These are phyloP conservation scores for Platyrinchus mystaceus DNA, from an alignment of 2,797 vertebrate species.

Conservation along the genomic window DNA sequence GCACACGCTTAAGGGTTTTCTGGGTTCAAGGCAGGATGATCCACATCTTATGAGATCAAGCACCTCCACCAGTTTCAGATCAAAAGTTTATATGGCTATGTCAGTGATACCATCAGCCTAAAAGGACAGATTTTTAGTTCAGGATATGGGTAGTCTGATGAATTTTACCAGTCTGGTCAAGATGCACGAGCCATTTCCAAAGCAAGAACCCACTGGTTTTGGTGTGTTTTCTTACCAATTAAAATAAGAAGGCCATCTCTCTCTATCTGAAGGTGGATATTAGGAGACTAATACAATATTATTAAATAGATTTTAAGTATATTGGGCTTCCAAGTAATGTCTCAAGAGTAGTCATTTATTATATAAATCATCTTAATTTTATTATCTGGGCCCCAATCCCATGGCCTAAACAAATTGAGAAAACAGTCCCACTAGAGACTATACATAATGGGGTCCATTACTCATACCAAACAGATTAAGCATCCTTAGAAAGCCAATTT, in stretches of 20 bases:
- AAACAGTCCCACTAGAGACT: background rate
- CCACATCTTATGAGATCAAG: background rate
- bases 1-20: background rate
- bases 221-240: background rate
- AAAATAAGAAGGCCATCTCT: background rate
- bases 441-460: background rate
- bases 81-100: background rate
- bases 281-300: background rate
- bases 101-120: background rate
- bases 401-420: background rate
- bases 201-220: background rate
- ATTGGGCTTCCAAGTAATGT: background rate
- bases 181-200: background rate
- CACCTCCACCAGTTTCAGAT: background rate
- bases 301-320: background rate
- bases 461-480: background rate
- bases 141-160: accelerated
- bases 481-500: background rate
- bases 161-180: background rate
- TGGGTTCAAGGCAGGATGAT: background rate
- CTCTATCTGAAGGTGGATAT: background rate
- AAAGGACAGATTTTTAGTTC: background rate
- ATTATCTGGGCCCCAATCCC: background rate
- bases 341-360: background rate
- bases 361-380: background rate